phyloP scores from a whole-genome alignment of 2,888 invertebrate species.

The Tuta absoluta region DNA sequence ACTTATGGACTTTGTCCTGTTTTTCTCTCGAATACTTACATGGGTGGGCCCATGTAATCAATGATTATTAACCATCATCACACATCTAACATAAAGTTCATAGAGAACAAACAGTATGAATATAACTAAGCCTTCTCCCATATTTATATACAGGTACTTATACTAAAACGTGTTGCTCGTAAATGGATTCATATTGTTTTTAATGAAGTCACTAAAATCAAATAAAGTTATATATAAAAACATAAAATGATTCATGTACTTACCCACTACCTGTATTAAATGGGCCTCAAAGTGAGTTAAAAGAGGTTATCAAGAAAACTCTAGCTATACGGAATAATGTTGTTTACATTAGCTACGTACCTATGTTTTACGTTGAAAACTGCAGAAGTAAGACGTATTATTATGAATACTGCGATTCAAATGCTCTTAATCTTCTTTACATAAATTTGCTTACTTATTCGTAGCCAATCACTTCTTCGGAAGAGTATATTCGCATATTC shows the following conservation, averaged over 20 bases:
- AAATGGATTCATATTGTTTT: background rate
- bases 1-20: too few species aligned
- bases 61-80: too few species aligned
- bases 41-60: too few species aligned
- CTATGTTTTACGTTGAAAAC: background rate
- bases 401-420: background rate
- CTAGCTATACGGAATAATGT: slow-evolving; percentile 1
- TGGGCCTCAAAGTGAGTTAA: background rate
- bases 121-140: background rate
- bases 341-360: slow-evolving; percentile 2
- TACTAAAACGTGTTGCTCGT: background rate
- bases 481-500: background rate
- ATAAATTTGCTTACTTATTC: background rate
- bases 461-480: background rate
- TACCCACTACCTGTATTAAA: background rate
- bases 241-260: background rate
- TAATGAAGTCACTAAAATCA: background rate
- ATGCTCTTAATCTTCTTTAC: background rate
- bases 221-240: background rate
- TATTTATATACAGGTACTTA: too few species aligned
- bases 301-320: slow-evolving; percentile 14
- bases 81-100: background rate
- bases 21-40: too few species aligned
- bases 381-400: background rate
- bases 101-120: background rate